Base-by-base conservation (phyloP, 2,113 vertebrate genomes). In the Aspidoscelis tigris region DNA sequence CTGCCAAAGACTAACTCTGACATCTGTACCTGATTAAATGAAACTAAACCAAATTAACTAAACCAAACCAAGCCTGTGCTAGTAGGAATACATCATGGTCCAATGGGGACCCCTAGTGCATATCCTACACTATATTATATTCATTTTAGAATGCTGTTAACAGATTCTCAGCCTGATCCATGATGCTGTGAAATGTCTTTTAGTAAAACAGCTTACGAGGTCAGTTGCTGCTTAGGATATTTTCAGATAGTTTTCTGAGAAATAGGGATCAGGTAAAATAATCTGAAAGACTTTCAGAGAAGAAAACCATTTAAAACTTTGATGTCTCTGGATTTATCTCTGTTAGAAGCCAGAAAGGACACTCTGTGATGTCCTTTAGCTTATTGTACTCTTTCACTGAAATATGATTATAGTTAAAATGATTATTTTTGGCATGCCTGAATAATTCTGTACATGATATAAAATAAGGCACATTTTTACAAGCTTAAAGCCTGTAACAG, bases 41-140 rank as follows among this genome's bases (percentile, higher is more conserved):
- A 55, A 12, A 55, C 55, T 33, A 33, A 33, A 33, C 33, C 33
- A 33, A 1, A 33, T 33, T 33, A 33, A 33, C 33, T 33, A 33
- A 33, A 33, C 33, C 33, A 33, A 33, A 33, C 33, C 33, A 33
- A 33, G 33, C 33, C 33, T 61, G 58, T 61, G 58, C 18, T 16
- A 61, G 14, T 16, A 61, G 58, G 58, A 61, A 61, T 16, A 18
- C 58, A 61, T 82, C 82, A 76, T 93, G 89, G 86, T 92, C 87
- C 91, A 92, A 43, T 72, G 92, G 90, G 91, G 92, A 92, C 91
- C 91, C 61, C 93, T 94, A 94, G 88, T 86, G 92, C 90, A 80
- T 83, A 90, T 66, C 74, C 26, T 80, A 43, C 21, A 72, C 18
- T n/a, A n/a, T 16, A 53, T 76, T 55, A 4, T 58, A 43, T 4